These are phyloP conservation scores for Cydia splendana DNA, from an alignment of 1,140 invertebrate genomes.

Conservation along the genomic window DNA sequence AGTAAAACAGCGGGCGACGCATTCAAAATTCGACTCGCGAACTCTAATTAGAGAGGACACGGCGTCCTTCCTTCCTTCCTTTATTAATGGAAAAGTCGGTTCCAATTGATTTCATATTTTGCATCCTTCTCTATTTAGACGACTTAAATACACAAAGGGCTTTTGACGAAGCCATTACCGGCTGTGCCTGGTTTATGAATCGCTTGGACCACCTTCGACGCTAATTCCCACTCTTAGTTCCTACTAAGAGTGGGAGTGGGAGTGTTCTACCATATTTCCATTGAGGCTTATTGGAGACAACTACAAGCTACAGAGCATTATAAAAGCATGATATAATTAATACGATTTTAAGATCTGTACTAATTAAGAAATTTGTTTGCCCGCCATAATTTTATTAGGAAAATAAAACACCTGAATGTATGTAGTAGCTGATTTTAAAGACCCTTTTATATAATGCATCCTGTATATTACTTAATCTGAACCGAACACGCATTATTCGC, in stretches of 20 bases:
- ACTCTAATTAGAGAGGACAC: conserved; percentile 76
- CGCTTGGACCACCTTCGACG: conserved; percentile 7
- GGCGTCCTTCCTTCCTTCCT: conserved; percentile 60
- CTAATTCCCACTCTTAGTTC: background rate
- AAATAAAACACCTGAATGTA: too few species aligned
- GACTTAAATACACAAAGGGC: conserved; percentile 37
- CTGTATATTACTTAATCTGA: too few species aligned
- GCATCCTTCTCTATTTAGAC: conserved; percentile 49
- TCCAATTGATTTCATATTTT: conserved; percentile 74
- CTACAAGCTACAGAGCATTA: background rate
- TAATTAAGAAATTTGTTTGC: too few species aligned
- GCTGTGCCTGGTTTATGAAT: conserved; percentile 14
- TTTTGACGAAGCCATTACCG: conserved; percentile 28
- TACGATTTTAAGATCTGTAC: background rate
- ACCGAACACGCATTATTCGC: too few species aligned
- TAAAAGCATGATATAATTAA: background rate
- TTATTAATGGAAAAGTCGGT: conserved; percentile 71
- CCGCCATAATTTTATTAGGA: too few species aligned
- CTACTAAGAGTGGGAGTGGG: too few species aligned
- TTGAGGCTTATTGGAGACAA: background rate
- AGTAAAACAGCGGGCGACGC: conserved; percentile 54
- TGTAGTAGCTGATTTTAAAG: too few species aligned
- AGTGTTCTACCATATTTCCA: background rate
- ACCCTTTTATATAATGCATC: too few species aligned
- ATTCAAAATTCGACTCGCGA: conserved; percentile 74